Evolutionary conservation across 2,888 invertebrate genomes (phyloP), one percentile per base, ranked within the genome.

Genomic region (Ctenicera cuprea): DNA sequence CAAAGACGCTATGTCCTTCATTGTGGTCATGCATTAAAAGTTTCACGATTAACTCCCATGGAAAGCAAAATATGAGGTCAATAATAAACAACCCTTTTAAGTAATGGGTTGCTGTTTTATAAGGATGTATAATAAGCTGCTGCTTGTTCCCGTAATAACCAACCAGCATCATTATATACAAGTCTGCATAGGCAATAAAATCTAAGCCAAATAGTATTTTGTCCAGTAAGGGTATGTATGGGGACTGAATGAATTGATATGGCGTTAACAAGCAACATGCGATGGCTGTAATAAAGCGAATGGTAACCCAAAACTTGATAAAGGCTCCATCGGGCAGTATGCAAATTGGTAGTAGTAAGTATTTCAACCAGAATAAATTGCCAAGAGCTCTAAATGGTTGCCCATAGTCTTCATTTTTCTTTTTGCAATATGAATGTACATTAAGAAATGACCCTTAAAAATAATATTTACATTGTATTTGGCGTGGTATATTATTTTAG

Each of bases 51-150:
- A 85, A 82, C 69, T 89, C 88, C 88, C 89, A 89, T 1, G 90
- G 90, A 43, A 89, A 88, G 77, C 88, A 87, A 8, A 88, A 86
- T 1, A 89, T 20, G 0, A 89, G 82, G 78, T 90, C 90, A 8
- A 88, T 63, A 16, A 85, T 50, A 75, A 90, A 90, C 45, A 87
- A 82, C 7, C 88, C 86, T 87, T 89, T 86, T 9, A 89, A 76
- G 82, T 89, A 90, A 77, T 89, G 85, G 73, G 80, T 86, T 0
- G 90, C 89, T 5, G 90, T 90, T 81, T 88, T 84, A 78, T 88
- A 88, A 8, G 90, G 90, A 82, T 90, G 90, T 75, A 88, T 88
- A 68, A 90, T 88, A 9, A 89, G 81, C 76, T 89, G 89, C 76
- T 89, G 88, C 78, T 88, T 87, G 0, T 84, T 73, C 0, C 89